Evolutionary conservation across 1,140 invertebrate species (phyloP), one percentile per base, ranked within the genome.

Genomic region (Drosophila rhopaloa): DNA sequence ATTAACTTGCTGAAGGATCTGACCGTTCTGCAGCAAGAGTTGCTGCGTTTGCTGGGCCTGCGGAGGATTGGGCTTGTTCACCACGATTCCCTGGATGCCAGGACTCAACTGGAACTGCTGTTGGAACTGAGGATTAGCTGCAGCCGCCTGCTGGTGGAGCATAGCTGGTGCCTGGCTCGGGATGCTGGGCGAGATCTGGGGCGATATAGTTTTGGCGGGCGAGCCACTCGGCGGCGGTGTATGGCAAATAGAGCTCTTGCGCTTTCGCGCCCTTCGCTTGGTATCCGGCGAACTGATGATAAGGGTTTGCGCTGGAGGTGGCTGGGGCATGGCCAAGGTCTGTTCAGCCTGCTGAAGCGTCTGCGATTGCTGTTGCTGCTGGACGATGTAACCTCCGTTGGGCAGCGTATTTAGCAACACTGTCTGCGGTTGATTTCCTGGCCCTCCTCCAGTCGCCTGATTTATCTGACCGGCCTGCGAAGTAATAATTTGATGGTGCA

Each of bases 331-430:
- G 96, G 96, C 55, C 94, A 29, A 96, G 93, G 68, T 11, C 41
- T 77, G 75, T 16, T 61, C 65, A 19, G 78, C 93, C 93, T 96
- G 51, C 44, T 89, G 88, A 16, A 66, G 63, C 3, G 51, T 93
- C 93, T 96, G 94, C 48, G 38, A 10, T n/a, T 96, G 95, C 11
- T 78, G 75, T 2, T 65, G 80, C 29, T 76, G 79, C 9, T 84
- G 96, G 50, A 97, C 94, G 8, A 97, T 94, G 51, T 97, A 96
- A 0, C 96, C 96, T 0, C 96, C 96, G 16, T 96, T 94, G 68
- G 96, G 96, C 68, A 97, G 93, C 0, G 96, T 95, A 81, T 97
- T 97, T 1, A 97, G 95, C 9, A 98, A 93, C 1, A 97, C 96
- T 0, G 96, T 96, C 14, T 96, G 96, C 14, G 67, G 41, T 8